Evolutionary conservation across 1,140 invertebrate species (phyloP).

Genomic region (Pomacea maculata): DNA sequence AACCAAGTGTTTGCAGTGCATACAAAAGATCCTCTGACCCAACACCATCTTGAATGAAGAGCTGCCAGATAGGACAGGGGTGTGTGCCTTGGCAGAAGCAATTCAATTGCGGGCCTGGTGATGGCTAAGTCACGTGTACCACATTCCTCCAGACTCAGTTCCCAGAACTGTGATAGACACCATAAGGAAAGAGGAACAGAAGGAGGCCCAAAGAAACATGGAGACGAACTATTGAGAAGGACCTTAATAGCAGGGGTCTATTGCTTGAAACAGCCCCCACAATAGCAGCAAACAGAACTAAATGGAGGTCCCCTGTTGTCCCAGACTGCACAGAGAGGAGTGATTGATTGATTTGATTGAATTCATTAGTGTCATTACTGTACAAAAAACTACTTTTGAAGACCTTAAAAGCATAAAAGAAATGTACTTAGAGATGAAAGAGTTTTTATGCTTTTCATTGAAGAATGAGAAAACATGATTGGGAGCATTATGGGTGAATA

Average conservation of each 20-base stretch:
- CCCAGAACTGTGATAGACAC: constrained; percentile 21
- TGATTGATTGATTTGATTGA: too few relatives aligned
- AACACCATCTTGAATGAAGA: not conserved
- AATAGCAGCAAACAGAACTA: not conserved
- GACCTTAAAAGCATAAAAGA: too few relatives aligned
- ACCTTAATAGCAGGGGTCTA: not conserved
- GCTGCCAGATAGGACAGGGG: not conserved
- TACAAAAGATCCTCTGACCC: constrained; percentile 5
- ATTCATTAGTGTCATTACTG: too few relatives aligned
- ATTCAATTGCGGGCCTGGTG: not conserved
- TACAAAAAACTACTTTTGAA: too few relatives aligned
- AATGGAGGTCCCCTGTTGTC: not conserved
- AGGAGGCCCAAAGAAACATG: not conserved
- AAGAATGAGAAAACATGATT: too few relatives aligned
- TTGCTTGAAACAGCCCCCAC: not conserved
- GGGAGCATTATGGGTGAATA: too few relatives aligned
- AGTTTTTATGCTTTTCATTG: too few relatives aligned
- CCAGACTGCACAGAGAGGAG: too few relatives aligned
- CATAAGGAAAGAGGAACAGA: constrained; percentile 5
- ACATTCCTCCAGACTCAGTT: constrained; percentile 13
- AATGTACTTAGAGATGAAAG: too few relatives aligned
- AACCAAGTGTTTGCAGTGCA: constrained; percentile 17
- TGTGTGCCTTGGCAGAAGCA: not conserved
- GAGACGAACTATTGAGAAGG: not conserved
- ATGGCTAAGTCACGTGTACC: constrained; percentile 3